These are phyloP conservation scores for Acanthiza pusilla DNA, from an alignment of 2,797 vertebrate species.

Conservation along the genomic window DNA sequence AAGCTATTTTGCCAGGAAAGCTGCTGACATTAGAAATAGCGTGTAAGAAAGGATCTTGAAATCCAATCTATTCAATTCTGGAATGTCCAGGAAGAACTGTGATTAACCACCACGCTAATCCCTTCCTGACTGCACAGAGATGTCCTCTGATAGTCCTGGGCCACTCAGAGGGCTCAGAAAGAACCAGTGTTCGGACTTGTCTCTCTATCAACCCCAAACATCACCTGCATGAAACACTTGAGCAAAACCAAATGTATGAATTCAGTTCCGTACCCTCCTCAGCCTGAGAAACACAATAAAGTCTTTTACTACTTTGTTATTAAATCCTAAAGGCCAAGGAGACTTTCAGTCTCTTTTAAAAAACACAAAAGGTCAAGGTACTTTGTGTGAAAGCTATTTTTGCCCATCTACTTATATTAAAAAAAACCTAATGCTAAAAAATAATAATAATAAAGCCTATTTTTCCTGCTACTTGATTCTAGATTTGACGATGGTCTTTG, in stretches of 20 bases:
- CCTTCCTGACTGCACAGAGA: background rate
- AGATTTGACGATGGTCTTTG: background rate
- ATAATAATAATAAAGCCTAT: background rate
- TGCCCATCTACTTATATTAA: background rate
- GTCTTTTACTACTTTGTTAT: background rate
- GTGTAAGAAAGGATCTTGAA: background rate
- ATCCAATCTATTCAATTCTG: background rate
- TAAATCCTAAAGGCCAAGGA: background rate
- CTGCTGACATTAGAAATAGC: background rate
- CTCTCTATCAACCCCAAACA: background rate
- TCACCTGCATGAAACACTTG: background rate
- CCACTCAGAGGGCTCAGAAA: background rate
- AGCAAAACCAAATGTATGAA: background rate
- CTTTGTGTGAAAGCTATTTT: background rate
- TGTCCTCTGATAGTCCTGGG: background rate
- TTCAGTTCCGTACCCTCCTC: background rate
- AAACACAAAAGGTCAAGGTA: background rate
- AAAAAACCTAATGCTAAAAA: background rate
- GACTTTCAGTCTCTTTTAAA: background rate
- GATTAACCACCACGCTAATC: background rate
- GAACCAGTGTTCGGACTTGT: background rate
- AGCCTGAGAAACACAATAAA: background rate
- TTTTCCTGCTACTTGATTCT: background rate
- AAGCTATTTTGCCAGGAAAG: background rate
- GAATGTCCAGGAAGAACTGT: background rate